Conservation (phyloP, 2,797 vertebrate species). For the Todus mexicanus region DNA sequence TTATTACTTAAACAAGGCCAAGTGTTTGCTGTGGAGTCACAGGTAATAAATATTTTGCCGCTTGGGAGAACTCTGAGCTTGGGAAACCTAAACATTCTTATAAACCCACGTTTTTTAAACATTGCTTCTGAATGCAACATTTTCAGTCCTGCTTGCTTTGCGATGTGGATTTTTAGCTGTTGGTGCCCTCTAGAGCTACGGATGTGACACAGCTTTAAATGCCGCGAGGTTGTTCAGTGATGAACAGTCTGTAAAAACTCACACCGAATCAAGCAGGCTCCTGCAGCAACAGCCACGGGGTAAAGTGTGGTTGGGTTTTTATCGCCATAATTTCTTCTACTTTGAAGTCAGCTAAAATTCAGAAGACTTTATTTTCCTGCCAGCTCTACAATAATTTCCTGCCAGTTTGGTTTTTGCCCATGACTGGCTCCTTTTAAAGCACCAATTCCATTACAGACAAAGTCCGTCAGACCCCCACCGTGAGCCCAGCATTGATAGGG, state of each 20-base stretch:
- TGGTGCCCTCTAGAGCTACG: constrained; percentile 36
- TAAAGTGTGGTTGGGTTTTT: background rate
- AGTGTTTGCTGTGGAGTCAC: constrained; percentile 79
- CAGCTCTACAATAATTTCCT: background rate
- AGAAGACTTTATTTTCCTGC: background rate
- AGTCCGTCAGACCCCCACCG: background rate
- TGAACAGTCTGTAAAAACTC: background rate
- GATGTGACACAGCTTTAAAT: background rate
- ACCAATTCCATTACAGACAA: background rate
- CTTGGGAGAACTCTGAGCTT: background rate
- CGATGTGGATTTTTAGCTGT: background rate
- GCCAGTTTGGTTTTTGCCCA: background rate
- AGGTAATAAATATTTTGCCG: constrained; percentile 75
- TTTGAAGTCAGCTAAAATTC: background rate
- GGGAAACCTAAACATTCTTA: background rate
- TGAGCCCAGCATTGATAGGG: background rate
- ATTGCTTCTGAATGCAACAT: rapidly evolving
- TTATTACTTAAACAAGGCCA: constrained; percentile 84
- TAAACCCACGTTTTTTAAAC: background rate
- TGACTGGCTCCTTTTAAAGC: background rate
- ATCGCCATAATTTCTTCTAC: background rate
- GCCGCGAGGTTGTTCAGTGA: rapidly evolving
- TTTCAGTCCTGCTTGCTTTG: background rate
- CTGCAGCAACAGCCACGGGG: background rate
- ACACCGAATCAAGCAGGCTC: background rate